Percentiles rank a stretch among this genome's conserved stretches.
Conservation (phyloP, 2,113 vertebrate genomes). For the Leptosomus discolor region DNA sequence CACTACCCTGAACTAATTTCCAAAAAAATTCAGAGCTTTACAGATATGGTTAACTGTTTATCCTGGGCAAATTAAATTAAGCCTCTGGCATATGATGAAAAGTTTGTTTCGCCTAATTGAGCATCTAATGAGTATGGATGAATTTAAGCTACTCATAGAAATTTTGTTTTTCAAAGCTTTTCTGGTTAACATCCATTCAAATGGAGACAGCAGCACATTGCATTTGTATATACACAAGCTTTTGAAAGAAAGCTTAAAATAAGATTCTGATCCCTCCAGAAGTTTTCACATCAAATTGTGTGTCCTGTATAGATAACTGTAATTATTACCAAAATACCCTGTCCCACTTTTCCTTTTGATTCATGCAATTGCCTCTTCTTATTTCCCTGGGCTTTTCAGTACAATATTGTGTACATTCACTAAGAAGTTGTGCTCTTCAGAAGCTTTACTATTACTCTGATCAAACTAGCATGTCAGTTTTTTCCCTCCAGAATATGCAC, state of each 20-base stretch:
- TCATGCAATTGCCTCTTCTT: neutral
- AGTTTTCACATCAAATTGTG: neutral
- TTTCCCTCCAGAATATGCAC: neutral
- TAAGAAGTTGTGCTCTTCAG: neutral
- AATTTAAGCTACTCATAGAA: conserved; percentile 56
- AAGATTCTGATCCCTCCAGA: neutral
- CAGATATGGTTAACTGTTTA: conserved; percentile 49
- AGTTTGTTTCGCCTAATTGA: conserved; percentile 66
- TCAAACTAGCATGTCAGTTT: neutral
- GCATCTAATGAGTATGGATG: conserved; percentile 63
- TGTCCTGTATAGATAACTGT: neutral
- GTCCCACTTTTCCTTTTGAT: neutral
- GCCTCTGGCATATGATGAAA: conserved; percentile 49
- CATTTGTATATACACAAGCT: neutral
- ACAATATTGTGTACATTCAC: neutral
- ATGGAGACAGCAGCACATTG: neutral
- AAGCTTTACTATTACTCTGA: neutral
- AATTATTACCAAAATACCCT: neutral
- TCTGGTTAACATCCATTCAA: conserved; percentile 40
- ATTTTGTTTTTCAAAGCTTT: conserved; percentile 51
- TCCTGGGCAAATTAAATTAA: conserved; percentile 72
- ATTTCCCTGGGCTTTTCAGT: neutral
- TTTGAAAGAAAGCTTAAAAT: conserved; percentile 36
- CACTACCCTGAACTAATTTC: conserved; percentile 26
- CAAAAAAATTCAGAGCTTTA: conserved; percentile 26